phyloP scores from a whole-genome alignment of 2,888 invertebrate genomes.

The Taphrorychus bicolor region DNA sequence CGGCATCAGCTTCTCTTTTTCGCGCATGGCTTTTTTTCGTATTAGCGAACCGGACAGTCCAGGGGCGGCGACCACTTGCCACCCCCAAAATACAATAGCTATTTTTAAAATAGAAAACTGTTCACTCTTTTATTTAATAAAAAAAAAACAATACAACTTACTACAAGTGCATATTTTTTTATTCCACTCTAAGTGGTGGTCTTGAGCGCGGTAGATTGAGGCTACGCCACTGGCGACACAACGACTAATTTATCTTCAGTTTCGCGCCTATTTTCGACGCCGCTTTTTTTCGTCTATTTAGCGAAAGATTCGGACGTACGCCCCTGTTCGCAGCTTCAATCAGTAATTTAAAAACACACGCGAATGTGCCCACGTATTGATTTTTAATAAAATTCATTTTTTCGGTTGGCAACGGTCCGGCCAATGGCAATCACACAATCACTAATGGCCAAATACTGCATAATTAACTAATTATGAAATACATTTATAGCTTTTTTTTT shows the following conservation, averaged over 20 bases:
- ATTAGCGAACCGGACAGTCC: slow-evolving; percentile 30
- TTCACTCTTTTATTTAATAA: no score
- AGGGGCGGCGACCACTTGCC: slow-evolving; percentile 17
- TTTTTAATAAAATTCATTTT: slow-evolving; percentile 63
- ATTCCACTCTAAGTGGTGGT: no score
- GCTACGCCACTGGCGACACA: background rate
- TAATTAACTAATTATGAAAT: slow-evolving; percentile 61
- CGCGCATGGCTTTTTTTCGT: slow-evolving; percentile 60
- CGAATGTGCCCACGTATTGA: slow-evolving; percentile 61
- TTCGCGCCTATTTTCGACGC: background rate
- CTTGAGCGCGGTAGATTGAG: no score
- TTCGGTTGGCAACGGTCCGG: slow-evolving; percentile 60
- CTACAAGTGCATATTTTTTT: no score
- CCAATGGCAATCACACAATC: slow-evolving; percentile 59
- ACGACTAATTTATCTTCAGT: background rate
- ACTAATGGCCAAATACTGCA: slow-evolving; percentile 59
- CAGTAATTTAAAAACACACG: slow-evolving; percentile 62
- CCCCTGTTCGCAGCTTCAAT: slow-evolving; percentile 54
- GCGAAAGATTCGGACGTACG: slow-evolving; percentile 16
- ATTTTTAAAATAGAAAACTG: no score
- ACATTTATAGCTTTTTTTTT: slow-evolving; percentile 57
- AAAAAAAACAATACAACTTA: no score
- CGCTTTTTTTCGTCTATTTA: background rate
- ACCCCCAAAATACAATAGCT: background rate
- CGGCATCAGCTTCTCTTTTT: slow-evolving; percentile 55